phyloP scores from a whole-genome alignment of 2,113 vertebrate genomes.

The Ceyx cyanopectus region DNA sequence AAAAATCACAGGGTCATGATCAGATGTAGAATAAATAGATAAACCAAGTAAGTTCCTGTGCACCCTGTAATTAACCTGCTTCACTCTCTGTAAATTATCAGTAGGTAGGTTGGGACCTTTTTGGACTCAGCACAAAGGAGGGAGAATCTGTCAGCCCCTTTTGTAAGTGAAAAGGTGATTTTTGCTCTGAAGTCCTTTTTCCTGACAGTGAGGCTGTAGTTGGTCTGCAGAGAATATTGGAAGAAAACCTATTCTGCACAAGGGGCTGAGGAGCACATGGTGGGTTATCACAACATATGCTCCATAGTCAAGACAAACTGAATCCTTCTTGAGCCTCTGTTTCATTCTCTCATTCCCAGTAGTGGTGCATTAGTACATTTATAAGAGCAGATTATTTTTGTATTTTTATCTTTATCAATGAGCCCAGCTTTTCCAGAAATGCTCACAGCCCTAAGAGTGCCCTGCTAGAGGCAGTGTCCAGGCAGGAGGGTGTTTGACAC shows the following conservation, averaged over 20 bases:
- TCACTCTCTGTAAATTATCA: background rate
- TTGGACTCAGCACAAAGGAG: background rate
- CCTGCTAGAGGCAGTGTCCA: background rate
- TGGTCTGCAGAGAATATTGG: background rate
- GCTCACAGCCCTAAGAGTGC: background rate
- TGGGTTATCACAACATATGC: rapidly evolving
- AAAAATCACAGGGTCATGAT: background rate
- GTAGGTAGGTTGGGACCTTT: background rate
- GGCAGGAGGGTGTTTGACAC: background rate
- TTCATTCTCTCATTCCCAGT: background rate
- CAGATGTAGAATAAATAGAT: background rate
- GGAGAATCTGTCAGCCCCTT: background rate
- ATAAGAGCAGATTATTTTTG: background rate
- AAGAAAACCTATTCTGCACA: background rate
- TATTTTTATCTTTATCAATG: background rate
- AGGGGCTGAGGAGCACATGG: background rate
- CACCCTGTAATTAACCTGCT: background rate
- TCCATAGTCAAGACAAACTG: background rate
- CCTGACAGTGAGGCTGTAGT: background rate
- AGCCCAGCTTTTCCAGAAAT: background rate
- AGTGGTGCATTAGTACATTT: background rate
- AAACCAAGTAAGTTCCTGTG: background rate
- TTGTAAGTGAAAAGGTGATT: background rate
- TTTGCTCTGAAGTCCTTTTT: background rate
- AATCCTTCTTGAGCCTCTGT: background rate